Percentiles rank a stretch among this genome's conserved stretches.
Evolutionary conservation across 2,113 vertebrate genomes (phyloP).

Genomic region (Empidonax traillii): DNA sequence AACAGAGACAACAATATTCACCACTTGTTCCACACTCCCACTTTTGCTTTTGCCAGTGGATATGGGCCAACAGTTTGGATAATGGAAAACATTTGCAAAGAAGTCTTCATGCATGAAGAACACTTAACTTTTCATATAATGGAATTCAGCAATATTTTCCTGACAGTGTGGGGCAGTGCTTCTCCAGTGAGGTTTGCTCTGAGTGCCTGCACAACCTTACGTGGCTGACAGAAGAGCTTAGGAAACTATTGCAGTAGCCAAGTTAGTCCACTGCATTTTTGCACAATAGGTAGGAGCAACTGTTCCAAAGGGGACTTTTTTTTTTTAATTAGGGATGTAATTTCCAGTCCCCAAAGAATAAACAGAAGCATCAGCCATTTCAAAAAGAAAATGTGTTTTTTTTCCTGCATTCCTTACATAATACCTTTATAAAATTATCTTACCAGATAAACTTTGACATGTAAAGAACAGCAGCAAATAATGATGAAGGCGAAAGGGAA

Average conservation of each 20-base stretch:
- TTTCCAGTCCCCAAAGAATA: neutral
- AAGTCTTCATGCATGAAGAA: neutral
- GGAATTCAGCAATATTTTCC: constrained; percentile 9
- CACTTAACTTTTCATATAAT: neutral
- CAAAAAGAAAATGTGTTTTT: neutral
- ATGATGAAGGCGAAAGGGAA: accelerated
- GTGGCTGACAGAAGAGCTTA: neutral
- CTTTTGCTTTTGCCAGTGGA: neutral
- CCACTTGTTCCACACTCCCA: neutral
- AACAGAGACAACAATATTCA: constrained; percentile 5
- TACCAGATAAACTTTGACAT: neutral
- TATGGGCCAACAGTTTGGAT: neutral
- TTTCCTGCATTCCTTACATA: neutral
- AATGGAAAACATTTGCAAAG: constrained; percentile 51
- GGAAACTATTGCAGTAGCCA: neutral
- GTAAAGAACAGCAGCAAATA: neutral
- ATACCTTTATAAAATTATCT: neutral
- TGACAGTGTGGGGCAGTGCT: constrained; percentile 20
- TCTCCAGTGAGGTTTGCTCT: neutral
- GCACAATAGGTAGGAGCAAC: neutral
- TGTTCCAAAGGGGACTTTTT: neutral
- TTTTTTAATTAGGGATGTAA: neutral
- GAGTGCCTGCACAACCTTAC: neutral
- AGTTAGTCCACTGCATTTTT: neutral
- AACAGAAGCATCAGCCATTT: neutral